Conservation (phyloP, 2,113 vertebrate genomes). For the Meles meles region DNA sequence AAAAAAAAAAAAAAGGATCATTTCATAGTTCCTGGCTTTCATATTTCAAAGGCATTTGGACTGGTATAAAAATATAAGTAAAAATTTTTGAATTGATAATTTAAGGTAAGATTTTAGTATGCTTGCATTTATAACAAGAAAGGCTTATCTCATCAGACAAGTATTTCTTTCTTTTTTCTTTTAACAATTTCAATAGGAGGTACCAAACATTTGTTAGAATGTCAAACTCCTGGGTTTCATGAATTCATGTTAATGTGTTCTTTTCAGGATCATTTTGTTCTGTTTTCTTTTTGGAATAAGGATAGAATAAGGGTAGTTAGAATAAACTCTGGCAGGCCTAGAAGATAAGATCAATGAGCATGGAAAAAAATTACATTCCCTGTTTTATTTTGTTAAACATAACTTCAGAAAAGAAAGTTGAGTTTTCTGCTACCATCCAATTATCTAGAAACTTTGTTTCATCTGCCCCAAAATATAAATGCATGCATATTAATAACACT, state of each 20-base stretch:
- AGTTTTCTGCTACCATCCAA: not conserved
- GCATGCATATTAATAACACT: not conserved
- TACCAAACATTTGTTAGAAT: slow-evolving; percentile 13
- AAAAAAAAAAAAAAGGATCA: not conserved
- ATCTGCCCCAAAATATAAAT: not conserved
- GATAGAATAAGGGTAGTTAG: not conserved
- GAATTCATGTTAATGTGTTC: slow-evolving; percentile 3
- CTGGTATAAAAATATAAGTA: not conserved
- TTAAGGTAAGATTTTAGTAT: not conserved
- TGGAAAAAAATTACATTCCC: not conserved
- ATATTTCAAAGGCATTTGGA: not conserved
- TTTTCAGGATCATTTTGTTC: slow-evolving; percentile 20
- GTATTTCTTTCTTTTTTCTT: slow-evolving; percentile 54
- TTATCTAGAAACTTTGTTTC: not conserved
- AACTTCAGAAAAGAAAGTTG: not conserved
- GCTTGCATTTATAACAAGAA: not conserved
- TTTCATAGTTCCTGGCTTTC: not conserved
- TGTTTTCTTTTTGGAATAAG: not conserved
- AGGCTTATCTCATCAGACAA: not conserved
- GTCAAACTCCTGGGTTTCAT: not conserved
- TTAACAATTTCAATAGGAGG: slow-evolving; percentile 7
- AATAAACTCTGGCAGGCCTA: not conserved
- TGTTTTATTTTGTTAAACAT: slow-evolving; percentile 1
- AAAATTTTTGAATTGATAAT: not conserved
- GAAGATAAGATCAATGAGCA: not conserved